Conservation (phyloP, 2,113 vertebrate genomes). For the Sigmodon hispidus region DNA sequence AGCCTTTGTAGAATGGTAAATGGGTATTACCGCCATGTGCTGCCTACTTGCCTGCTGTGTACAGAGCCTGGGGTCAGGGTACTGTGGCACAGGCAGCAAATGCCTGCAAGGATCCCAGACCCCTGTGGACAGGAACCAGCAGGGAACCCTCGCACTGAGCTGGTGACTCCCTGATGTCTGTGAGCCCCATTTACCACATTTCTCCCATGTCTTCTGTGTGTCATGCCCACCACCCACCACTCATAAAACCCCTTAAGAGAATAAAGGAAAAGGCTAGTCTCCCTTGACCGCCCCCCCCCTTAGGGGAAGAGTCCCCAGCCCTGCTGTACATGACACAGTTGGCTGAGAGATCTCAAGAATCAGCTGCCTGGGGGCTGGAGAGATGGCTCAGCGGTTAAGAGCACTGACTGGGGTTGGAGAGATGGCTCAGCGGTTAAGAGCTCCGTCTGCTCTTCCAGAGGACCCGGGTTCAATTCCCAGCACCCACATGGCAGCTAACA, state of each 20-base stretch:
- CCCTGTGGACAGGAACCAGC: neutral
- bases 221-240: neutral
- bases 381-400: too few relatives aligned
- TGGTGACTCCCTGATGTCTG: rapidly evolving
- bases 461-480: too few relatives aligned
- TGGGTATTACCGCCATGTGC: rapidly evolving
- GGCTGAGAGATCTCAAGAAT: neutral
- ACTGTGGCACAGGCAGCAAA: neutral
- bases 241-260: neutral
- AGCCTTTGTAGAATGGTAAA: neutral
- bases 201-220: neutral
- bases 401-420: too few relatives aligned
- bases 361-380: neutral
- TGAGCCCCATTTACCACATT: neutral
- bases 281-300: neutral
- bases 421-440: too few relatives aligned
- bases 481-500: too few relatives aligned
- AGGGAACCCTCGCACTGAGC: neutral
- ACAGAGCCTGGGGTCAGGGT: neutral
- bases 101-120: neutral
- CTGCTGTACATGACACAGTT: neutral
- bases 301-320: neutral
- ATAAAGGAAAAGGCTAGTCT: neutral
- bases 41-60: neutral
- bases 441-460: too few relatives aligned